A percentile compares a stretch with the other conserved stretches of the same genome.
Evolutionary conservation across 2,113 vertebrate genomes (phyloP).

Genomic region (Tursiops truncatus): DNA sequence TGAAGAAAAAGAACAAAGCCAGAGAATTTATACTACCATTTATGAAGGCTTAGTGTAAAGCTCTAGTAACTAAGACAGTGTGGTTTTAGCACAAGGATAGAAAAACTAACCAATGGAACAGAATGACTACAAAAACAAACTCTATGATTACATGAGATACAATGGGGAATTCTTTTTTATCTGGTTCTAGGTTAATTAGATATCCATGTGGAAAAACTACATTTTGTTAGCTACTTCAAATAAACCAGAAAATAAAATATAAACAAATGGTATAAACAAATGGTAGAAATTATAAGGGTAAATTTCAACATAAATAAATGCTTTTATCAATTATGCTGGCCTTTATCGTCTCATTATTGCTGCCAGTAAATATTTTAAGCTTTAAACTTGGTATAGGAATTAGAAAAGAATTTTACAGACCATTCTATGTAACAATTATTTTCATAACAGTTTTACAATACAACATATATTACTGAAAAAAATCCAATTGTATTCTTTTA

Average conservation of each 20-base stretch:
- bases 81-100: not conserved
- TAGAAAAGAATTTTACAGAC: conserved; percentile 7
- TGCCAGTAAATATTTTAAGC: conserved; percentile 49
- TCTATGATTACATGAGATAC: not conserved
- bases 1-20: conserved; percentile 33
- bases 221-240: not conserved
- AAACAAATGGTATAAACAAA: not conserved
- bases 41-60: not conserved
- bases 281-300: conserved; percentile 29
- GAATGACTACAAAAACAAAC: not conserved
- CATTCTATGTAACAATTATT: conserved; percentile 55
- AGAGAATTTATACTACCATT: not conserved
- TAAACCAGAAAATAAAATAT: conserved; percentile 1
- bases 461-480: conserved; percentile 36
- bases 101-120: not conserved
- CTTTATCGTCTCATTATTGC: conserved; percentile 21
- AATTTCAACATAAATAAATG: conserved; percentile 40
- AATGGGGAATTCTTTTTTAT: not conserved
- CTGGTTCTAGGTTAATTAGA: not conserved
- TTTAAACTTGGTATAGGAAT: conserved; percentile 57
- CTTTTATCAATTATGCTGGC: conserved; percentile 31
- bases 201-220: not conserved
- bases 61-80: not conserved
- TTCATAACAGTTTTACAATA: conserved; percentile 62
- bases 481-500: conserved; percentile 55